A percentile compares a stretch with the other conserved stretches of the same genome.
Evolutionary conservation across 2,888 invertebrate species (phyloP).

Genomic region (Hydroisotoma schaefferi): DNA sequence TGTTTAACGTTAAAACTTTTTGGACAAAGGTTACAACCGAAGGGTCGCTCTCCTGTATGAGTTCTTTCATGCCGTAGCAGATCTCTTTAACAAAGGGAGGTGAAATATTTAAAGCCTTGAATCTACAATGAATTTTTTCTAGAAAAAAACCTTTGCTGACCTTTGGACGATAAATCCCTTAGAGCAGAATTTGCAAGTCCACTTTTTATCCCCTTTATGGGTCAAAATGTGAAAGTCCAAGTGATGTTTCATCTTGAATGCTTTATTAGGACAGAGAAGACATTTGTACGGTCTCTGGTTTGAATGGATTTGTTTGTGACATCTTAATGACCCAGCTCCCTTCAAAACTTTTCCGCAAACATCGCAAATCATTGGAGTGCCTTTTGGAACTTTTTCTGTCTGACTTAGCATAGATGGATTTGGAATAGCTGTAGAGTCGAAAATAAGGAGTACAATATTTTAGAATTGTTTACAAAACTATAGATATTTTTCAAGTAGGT

Average conservation of each 20-base stretch:
- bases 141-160: slow-evolving; percentile 28
- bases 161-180: slow-evolving; percentile 36
- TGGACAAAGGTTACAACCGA: slow-evolving; percentile 47
- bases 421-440: too few species aligned
- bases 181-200: slow-evolving; percentile 36
- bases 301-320: slow-evolving; percentile 38
- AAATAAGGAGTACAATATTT: too few species aligned
- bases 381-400: too few species aligned
- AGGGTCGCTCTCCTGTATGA: slow-evolving; percentile 52
- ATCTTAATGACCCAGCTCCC: slow-evolving; percentile 34
- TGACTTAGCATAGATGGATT: too few species aligned
- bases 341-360: slow-evolving; percentile 40
- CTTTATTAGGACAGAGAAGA: slow-evolving; percentile 29
- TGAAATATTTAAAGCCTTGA: too few species aligned
- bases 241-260: slow-evolving; percentile 37
- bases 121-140: too few species aligned
- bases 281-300: slow-evolving; percentile 34
- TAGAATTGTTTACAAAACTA: too few species aligned
- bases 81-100: too few species aligned
- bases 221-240: slow-evolving; percentile 30
- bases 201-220: slow-evolving; percentile 11
- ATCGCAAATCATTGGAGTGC: slow-evolving; percentile 32
- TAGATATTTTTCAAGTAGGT: too few species aligned
- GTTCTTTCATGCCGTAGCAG: slow-evolving; percentile 49
- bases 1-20: slow-evolving; percentile 52